Evolutionary conservation across 2,113 vertebrate species (phyloP), one percentile per base, ranked within the genome.

Genomic region (Thomomys bottae): DNA sequence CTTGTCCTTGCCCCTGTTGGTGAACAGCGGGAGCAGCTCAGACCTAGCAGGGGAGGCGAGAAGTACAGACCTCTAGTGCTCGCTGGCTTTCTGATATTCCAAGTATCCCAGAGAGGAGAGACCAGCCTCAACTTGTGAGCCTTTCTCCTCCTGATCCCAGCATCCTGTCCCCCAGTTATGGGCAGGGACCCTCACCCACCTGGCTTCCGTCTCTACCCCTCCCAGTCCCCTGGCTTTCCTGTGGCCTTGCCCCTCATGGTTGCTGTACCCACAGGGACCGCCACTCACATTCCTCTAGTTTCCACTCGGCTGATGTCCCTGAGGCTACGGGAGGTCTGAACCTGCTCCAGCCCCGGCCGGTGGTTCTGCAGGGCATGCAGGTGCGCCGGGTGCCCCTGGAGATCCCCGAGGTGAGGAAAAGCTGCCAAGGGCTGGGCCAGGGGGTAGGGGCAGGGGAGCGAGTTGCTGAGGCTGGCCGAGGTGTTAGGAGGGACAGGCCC

Each of bases 251-350:
- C 1, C 18, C 75, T 86, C 67, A 38, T 9, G 28, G 17, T 38
- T 57, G 14, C 72, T 36, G 23, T 84, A 36, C 72, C 77, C 34
- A 38, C 91, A 97, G 98, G 92, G 98, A 99, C 91, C 97, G 98
- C 59, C 99, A 99, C 94, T 99, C 99, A 1, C 99, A 99, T 94
- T 99, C 99, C 71, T 99, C 99, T 78, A 99, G 99, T 95, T 99
- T 99, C 97, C 99, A 98, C 72, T 99, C 99, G 8, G 98, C 98
- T 0, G 99, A 99, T 26, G 98, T 98, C 66, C 98, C 98, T 6
- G 99, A 99, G 87, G 98, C 98, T 10, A 96, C 98, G 0, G 45
- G 98, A 0, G 97, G 98, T 64, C 95, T 98, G 93, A 98, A 98
- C 80, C 97, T 99, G 90, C 97, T 99, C 57, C 99, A 98, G 95